Evolutionary conservation across 2,888 invertebrate species (phyloP).

Genomic region (Drosophila fulvimacula): DNA sequence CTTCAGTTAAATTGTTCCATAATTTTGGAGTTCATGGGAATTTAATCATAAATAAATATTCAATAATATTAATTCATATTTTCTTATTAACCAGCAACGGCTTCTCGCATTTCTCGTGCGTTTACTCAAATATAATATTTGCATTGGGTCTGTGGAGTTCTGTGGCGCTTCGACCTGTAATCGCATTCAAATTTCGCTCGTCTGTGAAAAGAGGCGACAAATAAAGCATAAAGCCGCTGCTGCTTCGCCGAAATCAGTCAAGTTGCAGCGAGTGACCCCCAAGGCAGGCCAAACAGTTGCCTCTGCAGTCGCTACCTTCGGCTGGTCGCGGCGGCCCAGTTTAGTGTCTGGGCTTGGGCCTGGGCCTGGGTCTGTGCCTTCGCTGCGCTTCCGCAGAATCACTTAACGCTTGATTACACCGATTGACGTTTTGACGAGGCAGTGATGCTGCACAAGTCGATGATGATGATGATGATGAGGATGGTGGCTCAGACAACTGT

Average conservation of each 20-base stretch:
- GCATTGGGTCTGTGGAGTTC: background rate
- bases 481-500: slow-evolving; percentile 50
- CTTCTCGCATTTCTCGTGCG: too few relatives aligned
- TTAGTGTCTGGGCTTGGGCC: slow-evolving; percentile 27
- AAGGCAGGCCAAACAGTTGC: slow-evolving; percentile 6
- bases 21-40: too few relatives aligned
- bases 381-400: slow-evolving; percentile 80
- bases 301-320: background rate
- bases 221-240: slow-evolving; percentile 35
- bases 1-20: too few relatives aligned
- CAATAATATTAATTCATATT: background rate
- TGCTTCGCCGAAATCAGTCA: slow-evolving; percentile 49
- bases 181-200: slow-evolving; percentile 15
- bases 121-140: background rate
- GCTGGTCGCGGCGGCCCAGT: slow-evolving; percentile 6
- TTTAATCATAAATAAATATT: too few relatives aligned
- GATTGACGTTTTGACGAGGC: slow-evolving; percentile 81
- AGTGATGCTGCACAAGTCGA: slow-evolving; percentile 77
- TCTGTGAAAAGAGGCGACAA: slow-evolving; percentile 42
- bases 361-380: slow-evolving; percentile 32
- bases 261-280: slow-evolving; percentile 22
- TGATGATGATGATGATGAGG: slow-evolving; percentile 55
- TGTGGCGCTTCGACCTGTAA: background rate
- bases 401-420: slow-evolving; percentile 83
- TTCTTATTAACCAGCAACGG: background rate